Conservation (phyloP, 2,113 vertebrate genomes). For the Xiphorhynchus elegans region DNA sequence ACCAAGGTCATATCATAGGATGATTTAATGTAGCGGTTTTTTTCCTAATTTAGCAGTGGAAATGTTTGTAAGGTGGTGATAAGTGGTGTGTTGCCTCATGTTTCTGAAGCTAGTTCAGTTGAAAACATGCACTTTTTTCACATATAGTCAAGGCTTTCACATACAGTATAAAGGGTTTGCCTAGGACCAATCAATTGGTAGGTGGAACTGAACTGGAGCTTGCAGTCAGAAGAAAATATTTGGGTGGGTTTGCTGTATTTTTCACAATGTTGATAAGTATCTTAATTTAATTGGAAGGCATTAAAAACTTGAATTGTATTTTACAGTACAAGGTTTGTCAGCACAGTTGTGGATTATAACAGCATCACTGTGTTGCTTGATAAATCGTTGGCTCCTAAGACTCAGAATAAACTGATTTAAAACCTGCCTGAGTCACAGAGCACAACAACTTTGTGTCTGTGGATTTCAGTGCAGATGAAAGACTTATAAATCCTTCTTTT, state of each 20-base stretch:
- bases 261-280: neutral
- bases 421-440: neutral
- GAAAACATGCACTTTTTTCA: neutral
- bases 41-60: neutral
- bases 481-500: neutral
- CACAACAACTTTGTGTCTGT: neutral
- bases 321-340: neutral
- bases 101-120: neutral
- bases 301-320: neutral
- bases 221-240: neutral
- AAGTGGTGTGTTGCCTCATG: neutral
- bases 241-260: neutral
- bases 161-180: neutral
- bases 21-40: neutral
- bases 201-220: neutral
- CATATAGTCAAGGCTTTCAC: neutral
- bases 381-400: neutral
- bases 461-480: neutral
- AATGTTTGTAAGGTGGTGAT: neutral
- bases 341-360: neutral
- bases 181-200: neutral
- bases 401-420: slow-evolving; percentile 7
- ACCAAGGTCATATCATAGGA: neutral
- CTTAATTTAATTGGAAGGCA: neutral
- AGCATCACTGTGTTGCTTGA: neutral